Evolutionary conservation across 2,113 vertebrate genomes (phyloP).

Genomic region (Tamias sibiricus): DNA sequence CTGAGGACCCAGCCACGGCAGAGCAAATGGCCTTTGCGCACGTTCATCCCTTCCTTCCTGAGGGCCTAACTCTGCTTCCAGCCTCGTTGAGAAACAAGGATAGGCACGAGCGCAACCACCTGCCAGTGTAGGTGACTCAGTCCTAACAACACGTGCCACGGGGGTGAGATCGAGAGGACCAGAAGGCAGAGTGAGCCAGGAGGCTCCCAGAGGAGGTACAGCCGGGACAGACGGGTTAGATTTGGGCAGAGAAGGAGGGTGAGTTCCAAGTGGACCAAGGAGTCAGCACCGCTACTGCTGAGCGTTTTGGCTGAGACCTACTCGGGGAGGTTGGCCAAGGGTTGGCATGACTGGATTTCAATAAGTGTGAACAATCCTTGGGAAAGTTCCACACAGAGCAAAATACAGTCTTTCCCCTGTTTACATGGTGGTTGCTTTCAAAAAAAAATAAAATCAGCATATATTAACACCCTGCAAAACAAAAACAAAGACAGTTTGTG

Average conservation of each 20-base stretch:
- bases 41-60: rapidly evolving
- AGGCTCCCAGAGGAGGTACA: background rate
- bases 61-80: background rate
- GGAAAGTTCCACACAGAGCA: conserved; percentile 58
- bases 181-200: background rate
- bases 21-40: rapidly evolving
- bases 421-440: conserved; percentile 16
- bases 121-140: background rate
- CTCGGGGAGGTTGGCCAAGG: background rate
- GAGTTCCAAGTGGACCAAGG: background rate
- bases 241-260: background rate
- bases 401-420: background rate
- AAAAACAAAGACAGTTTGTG: background rate
- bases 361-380: conserved; percentile 17
- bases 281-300: rapidly evolving
- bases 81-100: background rate
- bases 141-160: background rate
- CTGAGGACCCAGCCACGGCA: background rate
- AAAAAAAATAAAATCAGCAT: background rate
- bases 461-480: background rate
- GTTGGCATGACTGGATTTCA: conserved; percentile 15
- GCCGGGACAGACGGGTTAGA: background rate
- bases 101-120: background rate
- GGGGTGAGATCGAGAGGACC: rapidly evolving
- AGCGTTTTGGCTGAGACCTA: rapidly evolving